Evolutionary conservation across 2,113 vertebrate species (phyloP), one percentile per base, ranked within the genome.

Genomic region (Athene noctua): DNA sequence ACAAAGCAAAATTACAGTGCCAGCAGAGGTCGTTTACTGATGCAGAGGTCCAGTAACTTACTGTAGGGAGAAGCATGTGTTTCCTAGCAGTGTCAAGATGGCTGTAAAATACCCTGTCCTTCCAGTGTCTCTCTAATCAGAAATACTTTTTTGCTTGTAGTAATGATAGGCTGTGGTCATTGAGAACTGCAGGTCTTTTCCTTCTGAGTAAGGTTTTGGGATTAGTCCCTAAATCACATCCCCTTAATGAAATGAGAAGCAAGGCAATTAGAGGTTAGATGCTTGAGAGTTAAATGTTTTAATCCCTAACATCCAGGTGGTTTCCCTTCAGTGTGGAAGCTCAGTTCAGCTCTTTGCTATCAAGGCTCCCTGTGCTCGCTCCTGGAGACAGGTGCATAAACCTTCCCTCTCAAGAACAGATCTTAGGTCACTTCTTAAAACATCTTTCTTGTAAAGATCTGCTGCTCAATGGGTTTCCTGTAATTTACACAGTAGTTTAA

Each of bases 251-350:
- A 93, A 62, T 80, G 66, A 42, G 63, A 36, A 91, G 32, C 13
- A 38, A 90, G 51, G 59, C 51, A 73, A n/a, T 47, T 78, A 65
- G 62, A 77, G 36, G 44, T 88, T 72, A 46, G 71, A 30, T 52
- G 40, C 44, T 52, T 29, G 12, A 51, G 55, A 73, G 26, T 84
- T 66, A 83, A 73, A 38, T 36, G 30, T 89, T 86, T 78, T 71
- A 65, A 51, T 67, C 8, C 22, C 11, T 17, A 5, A 0, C 4
- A 4, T 55, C 57, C 0, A 0, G 9, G n/a, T 30, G 34, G 62
- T 77, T 83, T 15, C 42, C 27, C 15, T 93, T 78, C 61, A 73
- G 66, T 7, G 8, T 5, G 23, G 85, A 65, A 2, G 23, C 38
- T 9, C 19, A 30, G 23, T 54, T 83, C 4, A 1, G 44, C 74